These are phyloP conservation scores for Entomobrya multifasciata DNA, from an alignment of 2,888 invertebrate genomes.

Conservation along the genomic window DNA sequence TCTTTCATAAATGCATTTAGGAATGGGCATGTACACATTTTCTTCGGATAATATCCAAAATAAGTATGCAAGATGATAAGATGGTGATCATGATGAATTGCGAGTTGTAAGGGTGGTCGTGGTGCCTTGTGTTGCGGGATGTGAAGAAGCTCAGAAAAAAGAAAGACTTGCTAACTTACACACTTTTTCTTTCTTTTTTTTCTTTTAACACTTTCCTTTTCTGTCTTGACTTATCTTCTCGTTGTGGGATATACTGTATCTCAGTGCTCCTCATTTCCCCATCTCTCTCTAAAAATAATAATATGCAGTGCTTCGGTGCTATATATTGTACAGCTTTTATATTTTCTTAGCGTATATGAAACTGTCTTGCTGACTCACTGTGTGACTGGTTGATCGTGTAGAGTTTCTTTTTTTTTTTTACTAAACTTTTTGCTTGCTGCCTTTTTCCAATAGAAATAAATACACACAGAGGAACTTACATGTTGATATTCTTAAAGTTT, in stretches of 20 bases:
- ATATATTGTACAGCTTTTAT: no score
- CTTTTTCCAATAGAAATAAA: neutral
- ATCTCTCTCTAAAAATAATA: neutral
- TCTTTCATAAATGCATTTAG: no score
- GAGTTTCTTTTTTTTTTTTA: neutral
- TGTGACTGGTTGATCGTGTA: neutral
- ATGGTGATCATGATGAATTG: constrained; percentile 8
- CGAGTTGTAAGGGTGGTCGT: neutral
- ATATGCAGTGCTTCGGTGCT: neutral
- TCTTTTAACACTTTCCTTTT: constrained; percentile 41
- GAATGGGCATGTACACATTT: no score
- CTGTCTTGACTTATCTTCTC: constrained; percentile 23
- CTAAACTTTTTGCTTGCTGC: constrained; percentile 23
- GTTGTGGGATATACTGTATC: neutral
- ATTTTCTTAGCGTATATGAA: no score
- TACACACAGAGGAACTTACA: no score
- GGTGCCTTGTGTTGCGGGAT: neutral
- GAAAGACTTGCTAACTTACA: constrained; percentile 21
- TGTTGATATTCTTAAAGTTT: no score
- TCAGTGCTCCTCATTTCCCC: neutral
- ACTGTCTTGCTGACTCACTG: constrained; percentile 44
- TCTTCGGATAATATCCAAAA: no score
- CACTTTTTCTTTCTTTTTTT: constrained; percentile 39
- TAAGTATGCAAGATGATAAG: no score
- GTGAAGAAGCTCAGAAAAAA: neutral